Evolutionary conservation across 1,140 invertebrate species (phyloP), one percentile per base, ranked within the genome.

Genomic region (Chrysoperla carnea): DNA sequence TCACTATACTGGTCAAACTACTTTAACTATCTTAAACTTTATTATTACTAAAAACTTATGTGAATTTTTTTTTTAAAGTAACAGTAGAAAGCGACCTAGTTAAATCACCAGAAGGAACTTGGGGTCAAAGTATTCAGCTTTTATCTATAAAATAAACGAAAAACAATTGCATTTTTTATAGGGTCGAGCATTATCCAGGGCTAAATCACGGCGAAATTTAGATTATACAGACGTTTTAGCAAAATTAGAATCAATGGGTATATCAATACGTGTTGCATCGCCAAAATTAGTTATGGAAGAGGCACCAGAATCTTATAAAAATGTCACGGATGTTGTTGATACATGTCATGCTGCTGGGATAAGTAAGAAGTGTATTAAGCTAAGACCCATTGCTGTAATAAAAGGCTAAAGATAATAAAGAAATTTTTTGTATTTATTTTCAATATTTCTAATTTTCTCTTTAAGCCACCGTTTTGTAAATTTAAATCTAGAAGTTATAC

Each of bases 201-300:
- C 96, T 0, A 99, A 99, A 67, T 97, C 95, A 4, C 73, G 96
- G 15, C 69, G 95, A 45, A 97, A 96, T 57, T 60, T 99, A 9
- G 90, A 94, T 59, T 99, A 97, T 55, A 79, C 78, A 48, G 76
- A 88, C 45, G 95, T 99, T 7, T 60, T 99, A 15, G 66, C 75
- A 12, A 87, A 89, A 59, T 62, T 99, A 35, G 75, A 92, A 51
- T 63, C 76, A 36, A 76, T 88, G 67, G 93, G 93, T n/a, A 99
- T 97, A 51, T 86, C 92, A 2, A 99, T 99, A 46, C 71, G 96
- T 58, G 91, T 99, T 1, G 96, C 96, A 23, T 99, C 94, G 9
- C 96, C 96, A 0, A 99, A 99, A 68, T 67, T 99, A 43, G 93
- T 99, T 0, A 99, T 99, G 94, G 96, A 99, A 70, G 96, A 99